These are phyloP conservation scores for Ornithoptera priamus DNA, from an alignment of 2,888 invertebrate species.

Conservation along the genomic window DNA sequence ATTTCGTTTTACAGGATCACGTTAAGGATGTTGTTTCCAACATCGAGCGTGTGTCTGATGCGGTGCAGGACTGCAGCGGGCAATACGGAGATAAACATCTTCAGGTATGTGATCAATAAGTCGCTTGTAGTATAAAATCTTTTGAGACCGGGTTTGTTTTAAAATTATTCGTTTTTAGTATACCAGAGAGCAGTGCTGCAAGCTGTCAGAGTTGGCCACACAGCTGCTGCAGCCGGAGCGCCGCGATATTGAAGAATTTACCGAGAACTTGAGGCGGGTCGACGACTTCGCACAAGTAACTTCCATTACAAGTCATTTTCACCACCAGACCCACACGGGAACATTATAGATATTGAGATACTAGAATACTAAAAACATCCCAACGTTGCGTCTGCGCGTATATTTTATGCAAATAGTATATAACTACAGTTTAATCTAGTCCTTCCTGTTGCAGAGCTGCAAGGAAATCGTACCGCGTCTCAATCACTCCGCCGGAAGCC, in stretches of 20 bases:
- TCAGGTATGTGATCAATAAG: conserved; percentile 34
- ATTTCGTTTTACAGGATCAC: conserved; percentile 50
- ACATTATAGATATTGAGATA: not conserved
- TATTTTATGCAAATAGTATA: too few species aligned
- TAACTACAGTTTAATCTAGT: too few species aligned
- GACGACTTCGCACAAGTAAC: conserved; percentile 54
- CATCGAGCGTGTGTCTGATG: conserved; percentile 42
- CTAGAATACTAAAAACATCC: too few species aligned
- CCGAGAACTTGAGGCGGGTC: conserved; percentile 46
- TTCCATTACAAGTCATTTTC: not conserved
- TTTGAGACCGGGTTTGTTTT: too few species aligned
- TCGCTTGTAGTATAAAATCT: too few species aligned
- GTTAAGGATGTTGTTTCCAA: conserved; percentile 53
- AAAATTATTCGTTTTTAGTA: conserved; percentile 37
- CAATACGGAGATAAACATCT: conserved; percentile 39
- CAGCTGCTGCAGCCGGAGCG: conserved; percentile 39
- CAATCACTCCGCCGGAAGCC: conserved; percentile 37
- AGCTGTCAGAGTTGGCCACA: conserved; percentile 44
- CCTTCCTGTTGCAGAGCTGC: conserved; percentile 47
- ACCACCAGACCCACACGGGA: not conserved
- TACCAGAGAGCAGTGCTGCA: conserved; percentile 45
- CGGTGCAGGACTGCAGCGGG: conserved; percentile 34
- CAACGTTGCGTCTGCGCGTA: too few species aligned
- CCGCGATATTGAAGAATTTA: conserved; percentile 31
- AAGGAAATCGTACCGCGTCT: conserved; percentile 47